Base-by-base conservation (phyloP, 2,113 vertebrate genomes). In the Sander lucioperca region DNA sequence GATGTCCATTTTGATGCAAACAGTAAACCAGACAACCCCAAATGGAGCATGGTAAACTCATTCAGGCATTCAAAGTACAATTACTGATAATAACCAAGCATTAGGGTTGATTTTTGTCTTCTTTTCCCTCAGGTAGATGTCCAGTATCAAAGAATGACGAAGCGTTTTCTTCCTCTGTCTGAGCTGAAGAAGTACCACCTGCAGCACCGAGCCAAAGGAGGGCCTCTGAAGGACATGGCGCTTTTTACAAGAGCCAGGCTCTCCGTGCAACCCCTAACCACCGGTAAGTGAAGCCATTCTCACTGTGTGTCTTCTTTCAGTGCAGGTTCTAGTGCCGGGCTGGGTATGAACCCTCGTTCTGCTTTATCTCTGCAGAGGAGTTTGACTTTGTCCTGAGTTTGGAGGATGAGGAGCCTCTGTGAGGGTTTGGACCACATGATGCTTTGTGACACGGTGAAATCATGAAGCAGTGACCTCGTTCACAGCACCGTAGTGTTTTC, bases 381-480 rank as follows among this genome's bases (percentile, higher is more conserved):
- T 99, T 98, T 95, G 95, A 98, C 62, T 99, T 97, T 89, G 88
- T 99, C 84, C 86, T 97, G 92, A 96, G 95, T 88, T 93, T 99
- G 92, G 98, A 99, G 91, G 95, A 97, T 53, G 76, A 95, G 86
- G 94, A 96, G 45, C 93, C 94, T 19, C 86, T 91, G 83, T 96
- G 93, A 85, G 80, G 65, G 77, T 61, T 51, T 72, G 56, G 30
- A 85, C 48, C 77, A 48, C 2, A 14, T 18, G 54, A 61, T 45
- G 14, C 21, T 79, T 74, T 30, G 9, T 13, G 59, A 61, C 1
- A 21, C 23, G 1, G 21, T 57, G 33, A 79, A 5, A 30, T 67
- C 13, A 48, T 12, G 61, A 57, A 59, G 45, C 62, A 64, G 16
- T 5, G 56, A 21, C 53, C 5, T 57, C 19, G 0, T 36, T 25